A percentile compares a stretch with the other conserved stretches of the same genome.
Conservation (phyloP, 2,113 vertebrate species). For the Lepidiolamprologus cunningtoni region DNA sequence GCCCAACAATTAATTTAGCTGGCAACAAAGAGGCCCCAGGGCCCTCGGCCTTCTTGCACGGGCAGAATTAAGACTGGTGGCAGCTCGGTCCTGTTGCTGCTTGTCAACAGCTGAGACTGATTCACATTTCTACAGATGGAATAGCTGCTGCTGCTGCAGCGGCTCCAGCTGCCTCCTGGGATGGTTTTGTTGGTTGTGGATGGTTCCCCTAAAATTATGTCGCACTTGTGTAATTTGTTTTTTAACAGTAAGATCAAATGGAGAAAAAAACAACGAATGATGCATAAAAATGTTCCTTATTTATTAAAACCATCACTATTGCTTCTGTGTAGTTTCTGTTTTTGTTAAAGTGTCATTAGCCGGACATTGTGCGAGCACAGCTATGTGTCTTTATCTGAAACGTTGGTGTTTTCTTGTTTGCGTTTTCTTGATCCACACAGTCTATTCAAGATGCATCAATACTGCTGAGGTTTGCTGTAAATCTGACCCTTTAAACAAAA, state of each 20-base stretch:
- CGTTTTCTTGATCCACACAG: background rate
- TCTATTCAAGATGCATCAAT: background rate
- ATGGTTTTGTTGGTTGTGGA: background rate
- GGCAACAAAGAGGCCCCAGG: conserved; percentile 67
- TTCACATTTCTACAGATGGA: conserved; percentile 44
- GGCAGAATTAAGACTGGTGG: conserved; percentile 53
- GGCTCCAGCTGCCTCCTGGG: background rate
- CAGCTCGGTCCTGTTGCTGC: conserved; percentile 60
- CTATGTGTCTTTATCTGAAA: background rate
- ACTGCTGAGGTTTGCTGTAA: background rate
- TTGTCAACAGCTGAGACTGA: conserved; percentile 60
- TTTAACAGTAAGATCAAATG: background rate
- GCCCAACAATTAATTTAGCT: conserved; percentile 72
- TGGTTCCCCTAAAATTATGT: background rate
- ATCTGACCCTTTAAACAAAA: background rate
- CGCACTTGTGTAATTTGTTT: background rate
- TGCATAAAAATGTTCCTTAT: background rate
- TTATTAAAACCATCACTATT: background rate
- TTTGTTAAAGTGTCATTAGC: fast-evolving
- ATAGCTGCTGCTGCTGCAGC: background rate
- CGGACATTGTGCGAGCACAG: background rate
- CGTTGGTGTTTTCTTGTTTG: fast-evolving
- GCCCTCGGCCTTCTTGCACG: conserved; percentile 28
- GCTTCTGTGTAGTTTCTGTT: background rate
- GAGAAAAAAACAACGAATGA: background rate